These are phyloP conservation scores for Spermophilus dauricus DNA, from an alignment of 2,113 vertebrate genomes.

Conservation along the genomic window DNA sequence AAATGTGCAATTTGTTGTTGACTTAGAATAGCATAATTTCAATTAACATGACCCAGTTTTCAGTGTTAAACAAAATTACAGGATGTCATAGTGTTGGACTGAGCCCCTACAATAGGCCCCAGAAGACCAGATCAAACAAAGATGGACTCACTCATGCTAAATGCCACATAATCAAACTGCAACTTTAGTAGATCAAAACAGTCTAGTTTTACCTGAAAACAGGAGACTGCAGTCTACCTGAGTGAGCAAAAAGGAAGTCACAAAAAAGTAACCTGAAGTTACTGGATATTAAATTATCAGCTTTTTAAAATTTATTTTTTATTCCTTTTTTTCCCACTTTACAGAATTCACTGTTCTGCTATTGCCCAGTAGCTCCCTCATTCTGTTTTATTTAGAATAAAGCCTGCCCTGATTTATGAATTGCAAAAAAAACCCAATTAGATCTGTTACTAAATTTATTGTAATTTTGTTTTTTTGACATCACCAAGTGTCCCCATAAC, in stretches of 20 bases:
- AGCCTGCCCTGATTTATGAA: neutral
- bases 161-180: neutral
- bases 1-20: conserved; percentile 80
- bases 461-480: neutral
- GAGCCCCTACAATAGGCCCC: neutral
- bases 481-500: conserved; percentile 20
- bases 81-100: neutral
- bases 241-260: neutral
- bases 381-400: neutral
- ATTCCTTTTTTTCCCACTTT: neutral
- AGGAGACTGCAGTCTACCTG: neutral
- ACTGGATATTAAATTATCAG: neutral
- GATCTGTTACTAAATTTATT: neutral
- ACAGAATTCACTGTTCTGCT: neutral
- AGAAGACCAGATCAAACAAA: neutral
- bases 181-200: neutral
- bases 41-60: conserved; percentile 39
- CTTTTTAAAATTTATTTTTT: neutral
- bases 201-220: neutral
- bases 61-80: neutral
- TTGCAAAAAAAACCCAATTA: neutral
- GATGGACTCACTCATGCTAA: neutral
- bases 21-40: conserved; percentile 7
- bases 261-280: neutral
- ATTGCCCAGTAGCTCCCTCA: neutral